Evolutionary conservation across 2,888 invertebrate genomes (phyloP), one percentile per base, ranked within the genome.

Genomic region (Epinotia bilunana): DNA sequence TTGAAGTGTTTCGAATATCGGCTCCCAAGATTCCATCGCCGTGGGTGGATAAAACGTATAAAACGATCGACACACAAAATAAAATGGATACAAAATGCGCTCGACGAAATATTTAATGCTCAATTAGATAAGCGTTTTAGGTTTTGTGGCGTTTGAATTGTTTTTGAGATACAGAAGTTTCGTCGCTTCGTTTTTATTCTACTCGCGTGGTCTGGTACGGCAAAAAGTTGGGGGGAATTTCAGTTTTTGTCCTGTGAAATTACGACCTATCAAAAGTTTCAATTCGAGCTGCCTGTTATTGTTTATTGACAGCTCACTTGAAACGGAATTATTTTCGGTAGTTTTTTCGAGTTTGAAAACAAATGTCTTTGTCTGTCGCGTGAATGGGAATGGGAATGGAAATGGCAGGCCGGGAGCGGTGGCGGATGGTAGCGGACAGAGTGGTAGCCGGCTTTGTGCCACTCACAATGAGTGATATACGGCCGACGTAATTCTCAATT

Each of bases 21-120:
- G 88, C 88, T 87, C 86, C 89, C 86, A 86, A 92, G 89, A 90
- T 89, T 87, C 90, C 90, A 86, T 83, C 91, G 89, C 87, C 92
- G 93, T 93, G 92, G 92, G 93, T 91, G 92, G 90, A 93, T 90
- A 91, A 91, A 91, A 91, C 86, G 88, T 90, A 91, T 89, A 91
- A 91, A 92, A 91, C 90, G 89, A 88, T 88, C 86, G 86, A 86
- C 87, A 89, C 83, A 87, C 84, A 91, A 91, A 90, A 93, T 91
- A 91, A 92, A 93, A 90, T 88, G 85, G 88, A 91, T 90, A 93
- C 92, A 92, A 92, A 92, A 92, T 92, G 89, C 87, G 87, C 90
- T 90, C 93, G 91, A 91, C 89, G 93, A 94, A 92, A 91, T 93
- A 91, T 92, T 93, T 93, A 92, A 93, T 92, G 90, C 92, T 93